These are phyloP conservation scores for Drosophila watanabei DNA, from an alignment of 1,140 invertebrate species.

Conservation along the genomic window DNA sequence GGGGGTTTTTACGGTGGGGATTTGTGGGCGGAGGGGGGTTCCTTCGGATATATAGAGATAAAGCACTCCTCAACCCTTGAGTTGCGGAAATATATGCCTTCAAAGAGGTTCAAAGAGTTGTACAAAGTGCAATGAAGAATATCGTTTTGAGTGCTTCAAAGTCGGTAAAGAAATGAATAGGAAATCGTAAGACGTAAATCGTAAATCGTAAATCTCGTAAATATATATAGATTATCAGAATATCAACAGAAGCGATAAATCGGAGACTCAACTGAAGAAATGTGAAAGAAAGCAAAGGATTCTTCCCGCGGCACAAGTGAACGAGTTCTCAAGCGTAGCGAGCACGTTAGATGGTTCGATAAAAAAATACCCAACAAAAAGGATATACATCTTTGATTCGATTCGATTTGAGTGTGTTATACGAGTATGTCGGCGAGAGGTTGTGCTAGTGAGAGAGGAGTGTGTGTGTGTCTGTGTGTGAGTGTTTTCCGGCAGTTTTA, in stretches of 20 bases:
- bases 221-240: slow-evolving; percentile 37
- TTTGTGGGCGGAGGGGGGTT: slow-evolving; percentile 11
- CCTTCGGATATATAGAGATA: slow-evolving; percentile 25
- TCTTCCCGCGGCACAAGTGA: slow-evolving; percentile 53
- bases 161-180: slow-evolving; percentile 65
- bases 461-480: slow-evolving; percentile 1
- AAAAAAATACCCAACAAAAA: slow-evolving; percentile 43
- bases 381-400: slow-evolving; percentile 41
- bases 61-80: slow-evolving; percentile 58
- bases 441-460: slow-evolving; percentile 5
- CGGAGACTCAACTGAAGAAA: slow-evolving; percentile 54
- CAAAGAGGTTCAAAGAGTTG: slow-evolving; percentile 39
- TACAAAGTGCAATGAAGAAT: slow-evolving; percentile 75
- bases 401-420: slow-evolving; percentile 39
- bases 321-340: slow-evolving; percentile 52
- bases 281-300: slow-evolving; percentile 55
- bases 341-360: slow-evolving; percentile 46
- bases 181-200: slow-evolving; percentile 33
- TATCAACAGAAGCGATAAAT: slow-evolving; percentile 46
- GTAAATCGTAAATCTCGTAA: slow-evolving; percentile 21
- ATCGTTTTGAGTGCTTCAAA: slow-evolving; percentile 69
- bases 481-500: slow-evolving; percentile 41
- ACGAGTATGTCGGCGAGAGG: slow-evolving; percentile 22
- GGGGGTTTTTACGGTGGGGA: slow-evolving; percentile 10
- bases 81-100: slow-evolving; percentile 47